Percentiles rank a stretch among this genome's conserved stretches.
These are phyloP conservation scores for Yponomeuta evonymella DNA, from an alignment of 2,888 invertebrate species.

Conservation along the genomic window DNA sequence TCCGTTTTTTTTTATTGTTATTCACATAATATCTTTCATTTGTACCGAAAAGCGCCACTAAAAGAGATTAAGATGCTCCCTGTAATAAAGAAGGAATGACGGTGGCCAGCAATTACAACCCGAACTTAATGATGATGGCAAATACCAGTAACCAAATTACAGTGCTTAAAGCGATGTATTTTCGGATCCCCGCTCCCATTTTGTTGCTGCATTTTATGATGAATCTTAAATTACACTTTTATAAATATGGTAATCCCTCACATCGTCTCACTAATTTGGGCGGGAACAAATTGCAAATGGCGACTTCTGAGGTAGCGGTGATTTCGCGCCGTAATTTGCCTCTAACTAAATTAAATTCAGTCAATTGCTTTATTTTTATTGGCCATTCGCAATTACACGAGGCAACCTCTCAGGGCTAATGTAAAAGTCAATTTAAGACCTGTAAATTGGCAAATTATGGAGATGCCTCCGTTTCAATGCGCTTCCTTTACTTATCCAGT, in stretches of 20 bases:
- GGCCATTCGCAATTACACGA: slow-evolving; percentile 42
- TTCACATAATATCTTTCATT: no score
- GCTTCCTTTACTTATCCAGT: no score
- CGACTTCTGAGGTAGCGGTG: slow-evolving; percentile 42
- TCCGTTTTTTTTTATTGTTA: no score
- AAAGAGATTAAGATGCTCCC: background rate
- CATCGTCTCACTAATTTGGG: slow-evolving; percentile 29
- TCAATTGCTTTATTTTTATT: slow-evolving; percentile 38
- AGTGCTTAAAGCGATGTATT: slow-evolving; percentile 2
- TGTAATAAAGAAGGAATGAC: slow-evolving; percentile 3
- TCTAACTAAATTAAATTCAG: slow-evolving; percentile 27
- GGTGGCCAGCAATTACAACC: slow-evolving; percentile 5
- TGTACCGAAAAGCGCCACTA: background rate
- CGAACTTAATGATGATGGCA: slow-evolving; percentile 7
- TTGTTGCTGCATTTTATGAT: slow-evolving; percentile 8
- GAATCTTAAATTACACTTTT: slow-evolving; percentile 9
- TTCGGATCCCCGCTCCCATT: background rate
- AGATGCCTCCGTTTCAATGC: background rate
- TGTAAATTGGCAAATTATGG: background rate
- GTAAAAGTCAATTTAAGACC: slow-evolving; percentile 13
- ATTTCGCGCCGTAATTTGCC: slow-evolving; percentile 27
- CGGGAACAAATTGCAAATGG: slow-evolving; percentile 29
- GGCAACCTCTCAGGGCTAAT: slow-evolving; percentile 28
- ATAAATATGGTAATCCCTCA: slow-evolving; percentile 23
- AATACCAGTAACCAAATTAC: slow-evolving; percentile 3